Conservation (phyloP, 2,888 invertebrate genomes). For the Abscondita cerata region DNA sequence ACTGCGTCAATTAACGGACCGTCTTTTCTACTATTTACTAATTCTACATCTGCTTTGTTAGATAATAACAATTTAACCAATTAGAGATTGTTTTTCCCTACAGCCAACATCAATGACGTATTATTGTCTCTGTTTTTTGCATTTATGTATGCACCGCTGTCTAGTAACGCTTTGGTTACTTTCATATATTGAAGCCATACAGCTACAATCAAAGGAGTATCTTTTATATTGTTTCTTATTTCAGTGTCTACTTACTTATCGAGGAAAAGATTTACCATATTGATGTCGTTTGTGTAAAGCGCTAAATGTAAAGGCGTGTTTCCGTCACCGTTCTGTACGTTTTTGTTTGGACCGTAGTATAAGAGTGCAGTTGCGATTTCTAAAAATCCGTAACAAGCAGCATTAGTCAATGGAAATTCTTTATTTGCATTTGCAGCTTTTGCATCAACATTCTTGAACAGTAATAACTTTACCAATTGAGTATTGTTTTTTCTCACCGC, state of each 20-base stretch:
- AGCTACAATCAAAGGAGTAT: not conserved
- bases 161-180: not conserved
- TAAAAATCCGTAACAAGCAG: too few relatives aligned
- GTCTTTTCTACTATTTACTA: not conserved
- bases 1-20: not conserved
- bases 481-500: not conserved
- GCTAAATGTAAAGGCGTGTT: slow-evolving; percentile 1
- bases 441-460: too few relatives aligned
- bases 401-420: too few relatives aligned
- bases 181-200: not conserved
- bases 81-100: not conserved
- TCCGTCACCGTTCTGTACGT: not conserved
- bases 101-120: not conserved
- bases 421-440: too few relatives aligned
- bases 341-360: too few relatives aligned
- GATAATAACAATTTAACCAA: not conserved
- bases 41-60: not conserved
- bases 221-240: not conserved
- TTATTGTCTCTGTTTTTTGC: not conserved
- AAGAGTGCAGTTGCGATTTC: too few relatives aligned
- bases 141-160: not conserved
- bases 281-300: not conserved
- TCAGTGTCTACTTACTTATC: not conserved
- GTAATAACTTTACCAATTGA: too few relatives aligned
- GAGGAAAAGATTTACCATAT: too few relatives aligned